phyloP scores from a whole-genome alignment of 2,888 invertebrate genomes.

The Pterostichus niger region DNA sequence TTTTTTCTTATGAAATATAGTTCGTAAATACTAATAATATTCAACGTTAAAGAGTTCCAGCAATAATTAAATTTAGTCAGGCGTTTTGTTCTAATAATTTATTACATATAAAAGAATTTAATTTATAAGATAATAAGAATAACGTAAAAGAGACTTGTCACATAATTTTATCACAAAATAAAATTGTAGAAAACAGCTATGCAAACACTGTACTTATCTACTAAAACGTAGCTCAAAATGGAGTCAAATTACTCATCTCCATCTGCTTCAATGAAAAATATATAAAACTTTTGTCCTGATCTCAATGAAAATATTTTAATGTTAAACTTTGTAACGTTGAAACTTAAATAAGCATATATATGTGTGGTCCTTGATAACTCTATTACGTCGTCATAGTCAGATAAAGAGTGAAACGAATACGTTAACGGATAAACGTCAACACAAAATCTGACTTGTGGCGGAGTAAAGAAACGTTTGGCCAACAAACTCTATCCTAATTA shows the following conservation, averaged over 20 bases:
- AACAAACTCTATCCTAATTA: constrained; percentile 26
- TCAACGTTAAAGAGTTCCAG: no score
- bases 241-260: constrained; percentile 1
- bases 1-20: neutral
- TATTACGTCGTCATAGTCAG: constrained; percentile 29
- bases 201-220: neutral
- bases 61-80: no score
- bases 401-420: constrained; percentile 32
- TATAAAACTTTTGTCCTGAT: neutral
- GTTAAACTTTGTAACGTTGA: neutral
- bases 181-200: no score
- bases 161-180: neutral
- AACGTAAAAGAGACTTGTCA: neutral
- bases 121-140: neutral
- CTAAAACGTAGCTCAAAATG: neutral
- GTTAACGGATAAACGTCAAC: constrained; percentile 44
- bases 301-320: constrained; percentile 3
- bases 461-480: constrained; percentile 46
- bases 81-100: no score
- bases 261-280: neutral
- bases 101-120: no score
- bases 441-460: constrained; percentile 7
- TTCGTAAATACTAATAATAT: no score
- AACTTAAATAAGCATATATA: neutral
- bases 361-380: constrained; percentile 30